Evolutionary conservation across 2,888 invertebrate species (phyloP).

Genomic region (Mythimna pallens): DNA sequence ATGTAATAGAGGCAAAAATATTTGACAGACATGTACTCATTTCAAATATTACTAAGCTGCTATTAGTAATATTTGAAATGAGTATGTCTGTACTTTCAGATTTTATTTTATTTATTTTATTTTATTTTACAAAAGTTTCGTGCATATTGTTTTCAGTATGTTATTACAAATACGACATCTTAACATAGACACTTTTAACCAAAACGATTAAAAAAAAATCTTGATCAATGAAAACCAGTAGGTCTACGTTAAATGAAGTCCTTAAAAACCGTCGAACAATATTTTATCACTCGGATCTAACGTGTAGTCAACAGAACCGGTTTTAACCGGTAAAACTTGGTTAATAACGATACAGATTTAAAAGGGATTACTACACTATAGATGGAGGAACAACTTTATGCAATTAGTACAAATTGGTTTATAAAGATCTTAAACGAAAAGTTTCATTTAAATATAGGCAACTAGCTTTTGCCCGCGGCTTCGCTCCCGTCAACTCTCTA

Average conservation of each 20-base stretch:
- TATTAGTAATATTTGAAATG: neutral
- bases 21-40: too few relatives aligned
- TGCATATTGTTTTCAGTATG: neutral
- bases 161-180: neutral
- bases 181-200: neutral
- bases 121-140: too few relatives aligned
- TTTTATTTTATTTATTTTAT: too few relatives aligned
- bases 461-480: too few relatives aligned
- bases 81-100: neutral
- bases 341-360: slow-evolving; percentile 38
- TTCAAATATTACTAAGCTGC: too few relatives aligned
- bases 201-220: neutral
- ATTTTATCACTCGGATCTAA: slow-evolving; percentile 48
- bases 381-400: slow-evolving; percentile 13
- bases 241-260: slow-evolving; percentile 31
- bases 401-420: slow-evolving; percentile 16
- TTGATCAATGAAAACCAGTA: slow-evolving; percentile 19
- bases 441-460: neutral
- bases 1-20: neutral
- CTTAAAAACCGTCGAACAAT: slow-evolving; percentile 29
- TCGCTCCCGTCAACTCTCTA: too few relatives aligned
- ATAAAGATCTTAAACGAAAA: neutral
- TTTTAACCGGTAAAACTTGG: slow-evolving; percentile 17
- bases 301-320: slow-evolving; percentile 27
- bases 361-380: slow-evolving; percentile 27